Evolutionary conservation across 2,113 vertebrate genomes (phyloP), one percentile per base, ranked within the genome.

Genomic region (Epinephelus cyanopodus): DNA sequence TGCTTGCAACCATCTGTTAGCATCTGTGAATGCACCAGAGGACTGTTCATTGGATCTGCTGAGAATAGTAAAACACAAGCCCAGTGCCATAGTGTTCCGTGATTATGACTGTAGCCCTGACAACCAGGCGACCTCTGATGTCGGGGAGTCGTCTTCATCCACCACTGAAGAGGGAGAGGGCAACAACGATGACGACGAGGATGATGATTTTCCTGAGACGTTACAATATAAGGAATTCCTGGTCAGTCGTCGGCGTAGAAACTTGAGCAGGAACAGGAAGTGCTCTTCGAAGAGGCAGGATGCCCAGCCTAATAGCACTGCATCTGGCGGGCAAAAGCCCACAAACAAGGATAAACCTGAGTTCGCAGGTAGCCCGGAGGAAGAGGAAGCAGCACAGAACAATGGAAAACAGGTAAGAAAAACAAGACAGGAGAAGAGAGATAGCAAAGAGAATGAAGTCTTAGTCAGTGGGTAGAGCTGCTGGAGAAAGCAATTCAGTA

Each of bases 21-120:
- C 11, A 11, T 57, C 63, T 50, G 33, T 45, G 58, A 74, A 61
- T 13, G 23, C 37, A 57, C 23, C 83, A 14, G 87, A 84, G 23
- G 80, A 84, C 62, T 7, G 53, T 12, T 80, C 81, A 3, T n/a
- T 27, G 21, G 89, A 95, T 39, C 82, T 91, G 45, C 86, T 92
- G 27, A 92, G 92, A 71, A 81, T 96, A 54, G 82, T 96, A 17
- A 95, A 95, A 68, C 93, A 96, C 73, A 94, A 95, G 77, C 87
- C 92, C 1, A 95, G 92, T 25, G 84, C 92, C 53, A 95, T 96
- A 47, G 77, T 95, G 0, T 97, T 96, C 94, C 89, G 92, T 19
- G 94, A 95, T 60, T 80, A 79, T 0, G 21, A 80, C 13, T 23
- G 37, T 11, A 62, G 8, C 19, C 45, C 39, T 39, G 87, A 79